Evolutionary conservation across 1,140 invertebrate genomes (phyloP).

Genomic region (Bombus haemorrhoidalis): DNA sequence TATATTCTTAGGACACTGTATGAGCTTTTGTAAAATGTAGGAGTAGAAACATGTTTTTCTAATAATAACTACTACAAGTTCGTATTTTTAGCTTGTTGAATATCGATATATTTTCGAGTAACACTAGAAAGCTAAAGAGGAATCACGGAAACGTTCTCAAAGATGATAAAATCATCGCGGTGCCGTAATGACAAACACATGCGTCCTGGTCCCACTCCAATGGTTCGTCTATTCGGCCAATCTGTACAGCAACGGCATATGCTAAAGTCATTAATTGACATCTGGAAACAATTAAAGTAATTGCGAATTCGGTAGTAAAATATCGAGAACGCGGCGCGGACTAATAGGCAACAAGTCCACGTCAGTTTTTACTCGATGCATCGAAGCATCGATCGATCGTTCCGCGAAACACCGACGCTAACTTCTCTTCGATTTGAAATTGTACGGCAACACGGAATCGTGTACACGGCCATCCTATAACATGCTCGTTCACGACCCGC

Average conservation of each 20-base stretch:
- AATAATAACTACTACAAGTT: too few species aligned
- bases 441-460: constrained; percentile 14
- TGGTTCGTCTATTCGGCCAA: constrained; percentile 70
- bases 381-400: constrained; percentile 60
- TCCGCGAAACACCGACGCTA: constrained; percentile 54
- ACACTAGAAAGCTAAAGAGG: not conserved
- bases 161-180: constrained; percentile 75
- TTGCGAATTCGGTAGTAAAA: constrained; percentile 78
- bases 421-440: constrained; percentile 32
- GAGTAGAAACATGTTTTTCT: too few species aligned
- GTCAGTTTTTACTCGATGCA: constrained; percentile 63
- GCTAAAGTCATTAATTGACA: constrained; percentile 81
- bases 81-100: not conserved
- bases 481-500: not conserved
- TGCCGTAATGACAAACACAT: constrained; percentile 79
- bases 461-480: not conserved
- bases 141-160: constrained; percentile 33
- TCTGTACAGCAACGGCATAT: constrained; percentile 75
- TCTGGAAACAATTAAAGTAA: constrained; percentile 81
- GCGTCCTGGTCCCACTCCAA: constrained; percentile 54
- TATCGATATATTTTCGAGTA: not conserved
- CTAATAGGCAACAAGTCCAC: constrained; percentile 56
- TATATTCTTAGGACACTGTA: too few species aligned
- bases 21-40: too few species aligned
- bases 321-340: constrained; percentile 55